Evolutionary conservation across 2,888 invertebrate species (phyloP).

Genomic region (Nipponacmea schrenckii): DNA sequence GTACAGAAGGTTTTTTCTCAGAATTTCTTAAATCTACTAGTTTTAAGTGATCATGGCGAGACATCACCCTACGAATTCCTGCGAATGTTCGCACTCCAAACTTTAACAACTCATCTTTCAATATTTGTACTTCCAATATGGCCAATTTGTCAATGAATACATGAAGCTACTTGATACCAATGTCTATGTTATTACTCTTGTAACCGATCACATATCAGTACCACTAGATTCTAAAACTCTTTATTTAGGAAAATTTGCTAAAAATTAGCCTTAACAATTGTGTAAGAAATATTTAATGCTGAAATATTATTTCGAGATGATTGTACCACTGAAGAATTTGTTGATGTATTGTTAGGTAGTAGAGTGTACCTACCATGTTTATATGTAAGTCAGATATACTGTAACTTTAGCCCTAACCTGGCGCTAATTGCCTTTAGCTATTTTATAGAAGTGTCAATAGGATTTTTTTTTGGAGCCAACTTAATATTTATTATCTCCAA

Average conservation of each 20-base stretch:
- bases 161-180: too few species aligned
- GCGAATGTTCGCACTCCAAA: too few species aligned
- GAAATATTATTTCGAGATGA: constrained; percentile 94
- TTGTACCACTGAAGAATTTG: constrained; percentile 93
- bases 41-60: too few species aligned
- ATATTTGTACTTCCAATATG: too few species aligned
- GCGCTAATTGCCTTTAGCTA: neutral
- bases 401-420: neutral
- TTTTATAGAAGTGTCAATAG: neutral
- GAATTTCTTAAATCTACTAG: too few species aligned
- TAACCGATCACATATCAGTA: too few species aligned
- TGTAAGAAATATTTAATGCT: constrained; percentile 71
- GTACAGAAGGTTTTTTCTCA: too few species aligned
- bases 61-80: too few species aligned
- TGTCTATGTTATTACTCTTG: too few species aligned
- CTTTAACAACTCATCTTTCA: too few species aligned
- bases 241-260: neutral
- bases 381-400: constrained; percentile 74
- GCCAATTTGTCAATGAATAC: too few species aligned
- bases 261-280: constrained; percentile 35
- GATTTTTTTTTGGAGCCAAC: too few species aligned
- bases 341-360: constrained; percentile 97
- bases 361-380: constrained; percentile 95
- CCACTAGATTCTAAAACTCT: neutral
- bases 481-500: neutral